A percentile compares a stretch with the other conserved stretches of the same genome.
phyloP scores from a whole-genome alignment of 2,888 invertebrate species.

The Scaptomyza flava region DNA sequence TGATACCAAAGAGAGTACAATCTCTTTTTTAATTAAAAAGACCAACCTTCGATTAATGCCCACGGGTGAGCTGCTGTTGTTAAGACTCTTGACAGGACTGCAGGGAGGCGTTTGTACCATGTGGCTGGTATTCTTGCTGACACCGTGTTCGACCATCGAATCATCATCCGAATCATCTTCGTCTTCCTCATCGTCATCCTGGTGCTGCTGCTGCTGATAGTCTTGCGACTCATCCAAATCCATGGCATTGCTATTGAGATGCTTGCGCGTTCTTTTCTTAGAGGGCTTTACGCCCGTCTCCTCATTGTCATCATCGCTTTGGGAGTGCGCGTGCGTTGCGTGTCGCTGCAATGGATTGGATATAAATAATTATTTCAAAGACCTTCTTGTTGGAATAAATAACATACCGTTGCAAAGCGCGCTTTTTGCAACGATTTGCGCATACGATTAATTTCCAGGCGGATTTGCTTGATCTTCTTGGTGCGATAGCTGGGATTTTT shows the following conservation, averaged over 20 bases:
- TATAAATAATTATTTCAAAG: background rate
- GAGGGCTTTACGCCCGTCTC: conserved; percentile 50
- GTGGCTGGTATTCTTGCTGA: conserved; percentile 70
- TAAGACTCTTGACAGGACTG: conserved; percentile 83
- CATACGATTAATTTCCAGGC: conserved; percentile 86
- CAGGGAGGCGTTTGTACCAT: conserved; percentile 83
- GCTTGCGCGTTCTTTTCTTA: conserved; percentile 65
- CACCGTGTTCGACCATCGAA: conserved; percentile 74
- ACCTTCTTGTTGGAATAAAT: background rate
- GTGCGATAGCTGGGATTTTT: conserved; percentile 86
- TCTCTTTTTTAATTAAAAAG: too few relatives aligned
- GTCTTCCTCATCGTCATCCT: conserved; percentile 68
- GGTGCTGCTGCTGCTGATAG: conserved; percentile 3
- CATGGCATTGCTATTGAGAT: conserved; percentile 56
- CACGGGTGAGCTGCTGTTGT: conserved; percentile 83
- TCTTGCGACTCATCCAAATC: conserved; percentile 61
- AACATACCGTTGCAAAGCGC: conserved; percentile 77
- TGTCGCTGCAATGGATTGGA: conserved; percentile 43
- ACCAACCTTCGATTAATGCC: conserved; percentile 84
- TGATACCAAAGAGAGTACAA: too few relatives aligned
- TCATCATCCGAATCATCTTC: conserved; percentile 70
- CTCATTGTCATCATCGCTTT: conserved; percentile 81
- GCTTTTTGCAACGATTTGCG: conserved; percentile 83
- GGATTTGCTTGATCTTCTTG: conserved; percentile 86
- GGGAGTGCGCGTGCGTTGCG: conserved; percentile 69